Base-by-base conservation (phyloP, 1,140 invertebrate genomes). In the Eulimnadia texana region DNA sequence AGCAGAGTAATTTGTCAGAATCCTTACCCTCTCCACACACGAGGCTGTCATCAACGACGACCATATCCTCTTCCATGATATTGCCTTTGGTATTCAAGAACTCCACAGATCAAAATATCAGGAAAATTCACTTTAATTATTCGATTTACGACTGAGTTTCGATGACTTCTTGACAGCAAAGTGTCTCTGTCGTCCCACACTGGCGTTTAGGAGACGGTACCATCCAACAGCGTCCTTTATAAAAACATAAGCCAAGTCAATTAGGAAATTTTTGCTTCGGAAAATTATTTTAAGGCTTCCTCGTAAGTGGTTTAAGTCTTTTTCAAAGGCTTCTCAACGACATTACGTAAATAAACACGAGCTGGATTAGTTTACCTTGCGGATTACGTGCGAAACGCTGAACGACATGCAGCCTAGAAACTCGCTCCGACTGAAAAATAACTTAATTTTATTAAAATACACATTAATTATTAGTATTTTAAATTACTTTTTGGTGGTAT, bases 381-480 rank as follows among this genome's bases (percentile, higher is more conserved):
- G 78, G 72, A 79, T 72, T 50, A 80, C 78, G 78, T 85, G 78
- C 72, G 79, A 78, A 64, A 86, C 74, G 63, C 82, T 80, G 76
- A 87, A 85, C 66, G 82, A 85, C 77, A 84, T 81, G 70, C 84
- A 87, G 76, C 85, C 85, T 71, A 87, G 72, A 72, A 87, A 85
- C 73, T 87, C 84, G 75, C 84, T 86, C 67, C 82, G 78, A 73
- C 84, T 86, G 78, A 1, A 79, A 79, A 65, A 71, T 56, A 64
- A 63, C 50, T n/a, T n/a, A n/a, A n/a, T n/a, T n/a, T n/a, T n/a
- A n/a, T n/a, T n/a, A n/a, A n/a, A n/a, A n/a, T n/a, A n/a, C n/a
- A n/a, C n/a, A n/a, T n/a, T n/a, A n/a, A n/a, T n/a, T n/a, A n/a
- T n/a, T n/a, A n/a, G n/a, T n/a, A n/a, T n/a, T 19, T 23, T 23